These are phyloP conservation scores for Caranx ignobilis DNA, from an alignment of 2,113 vertebrate species.

Conservation along the genomic window DNA sequence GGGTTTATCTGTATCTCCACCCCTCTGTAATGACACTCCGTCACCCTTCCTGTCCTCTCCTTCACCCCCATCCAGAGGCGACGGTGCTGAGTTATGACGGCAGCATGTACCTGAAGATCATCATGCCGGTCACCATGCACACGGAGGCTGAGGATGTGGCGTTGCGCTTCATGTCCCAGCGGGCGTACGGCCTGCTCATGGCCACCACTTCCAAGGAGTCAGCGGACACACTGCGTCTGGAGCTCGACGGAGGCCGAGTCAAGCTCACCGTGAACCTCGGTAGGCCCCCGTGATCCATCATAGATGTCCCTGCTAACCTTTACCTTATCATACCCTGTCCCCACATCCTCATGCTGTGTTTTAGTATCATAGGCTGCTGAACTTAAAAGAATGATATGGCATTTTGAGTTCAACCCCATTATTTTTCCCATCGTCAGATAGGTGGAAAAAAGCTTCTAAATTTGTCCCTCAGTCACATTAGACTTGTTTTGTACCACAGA, in stretches of 20 bases:
- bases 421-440: neutral
- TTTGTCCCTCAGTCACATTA: constrained; percentile 27
- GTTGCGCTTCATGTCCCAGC: constrained; percentile 94
- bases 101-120: constrained; percentile 97
- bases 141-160: constrained; percentile 94
- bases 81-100: constrained; percentile 96
- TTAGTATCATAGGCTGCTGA: constrained; percentile 14
- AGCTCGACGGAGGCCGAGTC: constrained; percentile 93
- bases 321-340: constrained; percentile 24
- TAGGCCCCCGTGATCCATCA: constrained; percentile 74
- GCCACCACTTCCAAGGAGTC: constrained; percentile 96
- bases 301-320: constrained; percentile 15
- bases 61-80: constrained; percentile 84
- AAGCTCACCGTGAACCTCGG: constrained; percentile 96
- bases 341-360: constrained; percentile 26
- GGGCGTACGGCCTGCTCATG: constrained; percentile 94
- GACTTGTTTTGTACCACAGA: neutral
- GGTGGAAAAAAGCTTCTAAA: constrained; percentile 41
- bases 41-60: neutral
- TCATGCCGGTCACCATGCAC: constrained; percentile 90
- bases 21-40: neutral
- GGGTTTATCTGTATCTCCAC: neutral
- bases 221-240: constrained; percentile 93
- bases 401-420: constrained; percentile 9
- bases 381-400: constrained; percentile 22